Conservation (phyloP, 2,797 vertebrate genomes). For the Valencia hispanica region DNA sequence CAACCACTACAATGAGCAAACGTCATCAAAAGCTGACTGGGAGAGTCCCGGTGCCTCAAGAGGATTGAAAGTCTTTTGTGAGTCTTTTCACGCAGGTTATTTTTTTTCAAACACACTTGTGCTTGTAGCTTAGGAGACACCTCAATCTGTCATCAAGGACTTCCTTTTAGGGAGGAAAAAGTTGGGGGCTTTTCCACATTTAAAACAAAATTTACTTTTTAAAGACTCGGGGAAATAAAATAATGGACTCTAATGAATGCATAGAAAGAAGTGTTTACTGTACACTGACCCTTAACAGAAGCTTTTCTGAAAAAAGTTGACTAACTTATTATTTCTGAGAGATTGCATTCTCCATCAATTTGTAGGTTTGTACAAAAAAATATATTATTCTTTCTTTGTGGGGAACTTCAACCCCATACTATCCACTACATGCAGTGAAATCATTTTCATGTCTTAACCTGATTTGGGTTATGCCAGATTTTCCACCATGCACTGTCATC, state of each 20-base stretch:
- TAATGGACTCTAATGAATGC: neutral
- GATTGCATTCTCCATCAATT: neutral
- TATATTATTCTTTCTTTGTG: too few relatives aligned
- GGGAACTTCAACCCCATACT: too few relatives aligned
- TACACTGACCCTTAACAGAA: neutral
- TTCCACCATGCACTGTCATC: slow-evolving; percentile 17
- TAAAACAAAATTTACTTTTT: neutral
- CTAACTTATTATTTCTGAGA: neutral
- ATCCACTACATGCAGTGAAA: too few relatives aligned
- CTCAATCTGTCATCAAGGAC: neutral
- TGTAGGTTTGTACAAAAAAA: neutral
- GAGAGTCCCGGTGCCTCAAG: slow-evolving; percentile 25
- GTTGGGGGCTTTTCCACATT: too few relatives aligned
- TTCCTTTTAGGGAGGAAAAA: neutral
- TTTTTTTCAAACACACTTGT: slow-evolving; percentile 17
- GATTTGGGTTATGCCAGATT: neutral
- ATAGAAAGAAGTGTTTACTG: neutral
- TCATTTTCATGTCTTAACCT: neutral
- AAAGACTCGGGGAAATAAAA: neutral
- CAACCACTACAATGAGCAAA: slow-evolving; percentile 12
- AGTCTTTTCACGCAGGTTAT: slow-evolving; percentile 17
- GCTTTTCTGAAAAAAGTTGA: neutral
- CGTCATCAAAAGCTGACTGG: slow-evolving; percentile 17
- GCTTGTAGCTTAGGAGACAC: slow-evolving; percentile 3
- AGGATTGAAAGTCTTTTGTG: slow-evolving; percentile 25